Percentiles rank a stretch among this genome's conserved stretches.
Evolutionary conservation across 2,113 vertebrate genomes (phyloP).

Genomic region (Cairina moschata): DNA sequence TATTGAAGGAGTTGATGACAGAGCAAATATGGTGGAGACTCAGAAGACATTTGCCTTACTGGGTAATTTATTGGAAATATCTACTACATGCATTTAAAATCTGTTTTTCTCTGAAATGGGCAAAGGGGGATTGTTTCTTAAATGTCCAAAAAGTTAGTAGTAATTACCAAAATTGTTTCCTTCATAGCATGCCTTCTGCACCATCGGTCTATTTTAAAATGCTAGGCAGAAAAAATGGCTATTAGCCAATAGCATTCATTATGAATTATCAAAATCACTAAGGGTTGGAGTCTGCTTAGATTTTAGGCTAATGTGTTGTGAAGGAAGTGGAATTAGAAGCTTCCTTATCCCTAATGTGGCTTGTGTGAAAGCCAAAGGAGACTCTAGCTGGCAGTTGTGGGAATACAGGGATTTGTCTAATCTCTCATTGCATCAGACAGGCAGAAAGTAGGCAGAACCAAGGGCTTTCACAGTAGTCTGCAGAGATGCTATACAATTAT

Average conservation of each 20-base stretch:
- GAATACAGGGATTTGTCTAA: background rate
- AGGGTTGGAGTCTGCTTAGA: background rate
- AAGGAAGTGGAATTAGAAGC: background rate
- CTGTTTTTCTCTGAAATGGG: background rate
- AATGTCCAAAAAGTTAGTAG: background rate
- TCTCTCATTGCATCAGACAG: background rate
- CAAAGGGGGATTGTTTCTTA: background rate
- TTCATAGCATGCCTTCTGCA: background rate
- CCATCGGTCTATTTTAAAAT: background rate
- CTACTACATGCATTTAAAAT: background rate
- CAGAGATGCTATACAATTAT: background rate
- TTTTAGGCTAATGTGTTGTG: background rate
- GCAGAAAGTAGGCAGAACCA: background rate
- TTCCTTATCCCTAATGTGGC: background rate
- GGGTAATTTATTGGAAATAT: slow-evolving; percentile 74
- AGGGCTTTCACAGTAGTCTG: background rate
- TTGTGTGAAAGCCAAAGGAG: background rate
- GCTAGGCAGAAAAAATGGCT: background rate
- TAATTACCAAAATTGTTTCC: background rate
- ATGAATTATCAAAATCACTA: background rate
- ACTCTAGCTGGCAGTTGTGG: background rate
- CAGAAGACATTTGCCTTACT: slow-evolving; percentile 87
- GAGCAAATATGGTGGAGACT: slow-evolving; percentile 88
- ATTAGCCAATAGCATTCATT: background rate
- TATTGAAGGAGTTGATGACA: slow-evolving; percentile 90